Conservation (phyloP, 1,140 invertebrate species). For the Diorhabda carinulata region DNA sequence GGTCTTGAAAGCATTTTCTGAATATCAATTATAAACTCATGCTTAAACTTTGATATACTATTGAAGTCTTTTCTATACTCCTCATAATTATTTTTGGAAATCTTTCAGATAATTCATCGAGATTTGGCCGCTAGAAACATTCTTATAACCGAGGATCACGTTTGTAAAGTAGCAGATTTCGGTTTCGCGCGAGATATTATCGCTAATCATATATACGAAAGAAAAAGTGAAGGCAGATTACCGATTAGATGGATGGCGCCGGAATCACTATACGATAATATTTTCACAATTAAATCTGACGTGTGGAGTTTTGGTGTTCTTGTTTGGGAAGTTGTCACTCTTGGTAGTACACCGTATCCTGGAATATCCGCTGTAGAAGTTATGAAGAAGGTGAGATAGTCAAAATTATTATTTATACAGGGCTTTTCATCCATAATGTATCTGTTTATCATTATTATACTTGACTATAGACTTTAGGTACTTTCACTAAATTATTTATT, state of each 20-base stretch:
- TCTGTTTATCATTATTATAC: too few relatives aligned
- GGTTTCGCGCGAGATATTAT: slow-evolving; percentile 85
- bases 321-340: slow-evolving; percentile 90
- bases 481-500: too few relatives aligned
- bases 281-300: slow-evolving; percentile 87
- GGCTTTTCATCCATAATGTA: too few relatives aligned
- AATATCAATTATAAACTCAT: too few relatives aligned
- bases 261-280: slow-evolving; percentile 86
- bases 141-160: slow-evolving; percentile 79
- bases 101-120: slow-evolving; percentile 78
- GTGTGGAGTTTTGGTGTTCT: slow-evolving; percentile 92
- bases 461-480: too few relatives aligned
- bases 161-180: slow-evolving; percentile 92
- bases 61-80: background rate
- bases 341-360: slow-evolving; percentile 87
- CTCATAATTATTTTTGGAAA: slow-evolving; percentile 5
- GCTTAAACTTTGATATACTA: too few relatives aligned
- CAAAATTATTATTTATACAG: background rate
- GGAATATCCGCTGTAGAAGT: slow-evolving; percentile 80
- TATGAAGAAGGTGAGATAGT: slow-evolving; percentile 61
- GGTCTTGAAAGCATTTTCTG: too few relatives aligned
- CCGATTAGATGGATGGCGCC: slow-evolving; percentile 90
- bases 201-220: slow-evolving; percentile 79
- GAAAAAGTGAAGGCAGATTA: slow-evolving; percentile 79
- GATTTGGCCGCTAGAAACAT: slow-evolving; percentile 90